Conservation (phyloP, 2,113 vertebrate genomes). For the Muscicapa adusta region DNA sequence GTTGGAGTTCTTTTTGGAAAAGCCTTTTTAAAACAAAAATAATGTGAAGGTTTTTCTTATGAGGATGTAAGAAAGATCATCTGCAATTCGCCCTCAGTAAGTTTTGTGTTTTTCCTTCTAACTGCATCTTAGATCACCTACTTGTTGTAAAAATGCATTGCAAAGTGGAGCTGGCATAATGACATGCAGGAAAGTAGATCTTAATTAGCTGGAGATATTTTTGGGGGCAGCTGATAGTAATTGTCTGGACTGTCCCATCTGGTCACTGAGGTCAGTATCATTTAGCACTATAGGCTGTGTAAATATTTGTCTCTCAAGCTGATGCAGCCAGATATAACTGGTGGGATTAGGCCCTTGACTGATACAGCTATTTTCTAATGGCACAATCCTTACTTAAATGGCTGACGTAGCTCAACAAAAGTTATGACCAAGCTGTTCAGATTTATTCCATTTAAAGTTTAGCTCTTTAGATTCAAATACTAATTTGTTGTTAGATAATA, state of each 20-base stretch:
- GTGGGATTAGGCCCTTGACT: neutral
- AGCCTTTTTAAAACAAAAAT: neutral
- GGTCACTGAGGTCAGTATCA: neutral
- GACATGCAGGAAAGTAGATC: neutral
- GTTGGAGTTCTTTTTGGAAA: neutral
- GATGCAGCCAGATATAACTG: neutral
- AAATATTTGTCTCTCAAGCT: slow-evolving; percentile 21
- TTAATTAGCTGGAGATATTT: neutral
- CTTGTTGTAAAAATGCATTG: neutral
- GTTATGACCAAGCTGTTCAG: neutral
- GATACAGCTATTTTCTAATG: neutral
- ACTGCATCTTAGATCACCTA: neutral
- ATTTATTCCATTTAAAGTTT: neutral
- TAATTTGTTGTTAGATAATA: neutral
- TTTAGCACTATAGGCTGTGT: neutral
- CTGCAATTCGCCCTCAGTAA: neutral
- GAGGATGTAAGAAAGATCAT: neutral
- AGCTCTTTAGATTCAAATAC: neutral
- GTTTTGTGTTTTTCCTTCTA: neutral
- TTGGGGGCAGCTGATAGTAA: neutral
- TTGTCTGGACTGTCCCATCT: neutral
- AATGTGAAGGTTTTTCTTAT: neutral
- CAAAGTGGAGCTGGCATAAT: neutral
- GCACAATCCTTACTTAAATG: neutral
- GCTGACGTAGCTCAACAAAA: neutral